These are phyloP conservation scores for Habropoda laboriosa DNA, from an alignment of 1,140 invertebrate species.

Conservation along the genomic window DNA sequence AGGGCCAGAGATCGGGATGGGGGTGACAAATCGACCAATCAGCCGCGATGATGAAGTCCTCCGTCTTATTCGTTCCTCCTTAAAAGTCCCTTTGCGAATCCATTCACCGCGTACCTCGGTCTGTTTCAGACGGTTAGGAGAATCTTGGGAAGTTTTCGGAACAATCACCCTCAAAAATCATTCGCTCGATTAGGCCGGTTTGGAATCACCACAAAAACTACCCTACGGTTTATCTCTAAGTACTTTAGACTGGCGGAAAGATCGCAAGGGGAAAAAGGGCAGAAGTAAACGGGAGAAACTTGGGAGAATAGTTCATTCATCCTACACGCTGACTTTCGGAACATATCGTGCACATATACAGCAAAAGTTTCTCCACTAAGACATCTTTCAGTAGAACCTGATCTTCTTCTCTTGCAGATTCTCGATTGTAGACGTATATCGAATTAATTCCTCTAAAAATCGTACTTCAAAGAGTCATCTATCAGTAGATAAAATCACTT, in stretches of 20 bases:
- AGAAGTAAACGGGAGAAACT: background rate
- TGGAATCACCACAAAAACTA: constrained; percentile 50
- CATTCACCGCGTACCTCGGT: constrained; percentile 30
- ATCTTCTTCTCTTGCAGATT: too few species aligned
- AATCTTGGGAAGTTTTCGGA: constrained; percentile 60
- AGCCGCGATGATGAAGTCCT: constrained; percentile 75
- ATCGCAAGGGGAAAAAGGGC: background rate
- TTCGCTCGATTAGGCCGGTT: constrained; percentile 69
- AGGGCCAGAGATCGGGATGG: constrained; percentile 5
- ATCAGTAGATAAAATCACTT: too few species aligned
- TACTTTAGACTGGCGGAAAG: constrained; percentile 16
- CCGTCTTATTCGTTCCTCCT: constrained; percentile 67
- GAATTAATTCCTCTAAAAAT: too few species aligned
- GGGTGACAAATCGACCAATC: constrained; percentile 75
- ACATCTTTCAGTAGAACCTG: too few species aligned
- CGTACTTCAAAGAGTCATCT: too few species aligned
- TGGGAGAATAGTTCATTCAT: background rate
- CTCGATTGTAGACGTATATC: too few species aligned
- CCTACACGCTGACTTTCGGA: too few species aligned
- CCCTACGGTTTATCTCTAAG: constrained; percentile 24
- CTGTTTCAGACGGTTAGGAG: constrained; percentile 34
- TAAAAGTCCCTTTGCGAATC: constrained; percentile 53
- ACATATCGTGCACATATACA: background rate
- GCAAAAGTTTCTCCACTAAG: background rate
- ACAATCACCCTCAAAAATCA: constrained; percentile 73